A percentile compares a stretch with the other conserved stretches of the same genome.
Conservation (phyloP, 2,797 vertebrate genomes). For the Austrolebias charrua region DNA sequence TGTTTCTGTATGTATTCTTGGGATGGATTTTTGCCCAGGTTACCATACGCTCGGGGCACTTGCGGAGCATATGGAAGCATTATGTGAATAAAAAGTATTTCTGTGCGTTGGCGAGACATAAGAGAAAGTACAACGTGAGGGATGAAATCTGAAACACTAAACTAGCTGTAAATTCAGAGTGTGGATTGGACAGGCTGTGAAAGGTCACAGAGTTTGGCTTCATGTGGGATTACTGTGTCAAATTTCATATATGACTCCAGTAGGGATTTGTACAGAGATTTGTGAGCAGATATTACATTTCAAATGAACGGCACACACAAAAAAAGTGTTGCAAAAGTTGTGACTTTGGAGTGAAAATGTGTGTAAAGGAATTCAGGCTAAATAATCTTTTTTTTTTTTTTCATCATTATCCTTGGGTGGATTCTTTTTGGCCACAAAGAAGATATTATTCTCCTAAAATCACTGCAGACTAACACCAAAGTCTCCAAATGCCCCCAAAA, state of each 20-base stretch:
- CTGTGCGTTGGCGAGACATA: constrained; percentile 60
- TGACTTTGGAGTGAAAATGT: constrained; percentile 7
- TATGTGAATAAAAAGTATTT: constrained; percentile 52
- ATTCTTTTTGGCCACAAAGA: constrained; percentile 50
- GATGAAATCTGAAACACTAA: constrained; percentile 59
- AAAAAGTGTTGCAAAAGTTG: constrained; percentile 26
- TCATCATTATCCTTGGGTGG: constrained; percentile 54
- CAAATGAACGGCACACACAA: constrained; percentile 22
- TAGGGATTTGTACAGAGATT: constrained; percentile 29
- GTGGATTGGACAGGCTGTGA: constrained; percentile 25
- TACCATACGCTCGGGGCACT: constrained; percentile 30
- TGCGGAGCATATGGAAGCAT: constrained; percentile 64
- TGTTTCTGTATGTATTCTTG: constrained; percentile 4
- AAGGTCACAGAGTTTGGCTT: constrained; percentile 44
- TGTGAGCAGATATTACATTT: constrained; percentile 48
- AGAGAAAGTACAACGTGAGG: constrained; percentile 49
- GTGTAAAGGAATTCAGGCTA: background rate
- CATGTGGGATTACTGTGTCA: constrained; percentile 25
- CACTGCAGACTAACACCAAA: constrained; percentile 37
- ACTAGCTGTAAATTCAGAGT: constrained; percentile 58
- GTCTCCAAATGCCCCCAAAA: constrained; percentile 28
- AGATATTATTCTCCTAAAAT: constrained; percentile 51
- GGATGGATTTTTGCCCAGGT: constrained; percentile 31
- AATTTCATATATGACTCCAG: constrained; percentile 40
- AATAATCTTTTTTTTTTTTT: constrained; percentile 22